Percentiles rank a stretch among this genome's conserved stretches.
Evolutionary conservation across 1,140 invertebrate species (phyloP).

Genomic region (Schlechtendalia chinensis): DNA sequence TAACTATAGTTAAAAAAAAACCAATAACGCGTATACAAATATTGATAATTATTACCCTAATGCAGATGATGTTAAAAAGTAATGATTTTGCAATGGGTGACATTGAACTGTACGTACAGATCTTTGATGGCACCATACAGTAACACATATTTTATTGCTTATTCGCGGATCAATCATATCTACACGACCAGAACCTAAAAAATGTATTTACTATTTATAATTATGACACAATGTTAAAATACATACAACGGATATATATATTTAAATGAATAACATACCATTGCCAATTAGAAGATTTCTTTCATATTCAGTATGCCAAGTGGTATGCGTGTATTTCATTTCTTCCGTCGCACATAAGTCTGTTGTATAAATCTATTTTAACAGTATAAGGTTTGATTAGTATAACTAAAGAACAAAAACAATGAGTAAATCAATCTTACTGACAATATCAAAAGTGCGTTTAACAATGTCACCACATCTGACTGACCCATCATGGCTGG

Average conservation of each 20-base stretch:
- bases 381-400: not conserved
- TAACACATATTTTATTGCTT: constrained; percentile 11
- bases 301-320: constrained; percentile 52
- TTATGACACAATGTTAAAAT: not conserved
- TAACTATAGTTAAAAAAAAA: no score
- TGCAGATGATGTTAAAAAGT: constrained; percentile 53
- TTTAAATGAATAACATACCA: constrained; percentile 47
- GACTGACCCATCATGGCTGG: constrained; percentile 53
- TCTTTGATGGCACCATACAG: constrained; percentile 50
- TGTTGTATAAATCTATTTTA: constrained; percentile 52
- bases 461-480: constrained; percentile 51
- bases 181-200: constrained; percentile 52
- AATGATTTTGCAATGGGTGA: constrained; percentile 51
- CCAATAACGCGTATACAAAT: not conserved
- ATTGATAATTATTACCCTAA: constrained; percentile 48
- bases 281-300: constrained; percentile 51
- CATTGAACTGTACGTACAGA: constrained; percentile 52
- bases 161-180: constrained; percentile 51
- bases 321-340: constrained; percentile 44
- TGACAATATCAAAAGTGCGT: constrained; percentile 51
- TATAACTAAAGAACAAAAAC: constrained; percentile 2
- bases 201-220: not conserved
- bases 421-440: not conserved
- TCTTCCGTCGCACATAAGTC: constrained; percentile 10
- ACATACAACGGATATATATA: not conserved